phyloP scores from a whole-genome alignment of 2,113 vertebrate genomes.

The Menidia beryllina region DNA sequence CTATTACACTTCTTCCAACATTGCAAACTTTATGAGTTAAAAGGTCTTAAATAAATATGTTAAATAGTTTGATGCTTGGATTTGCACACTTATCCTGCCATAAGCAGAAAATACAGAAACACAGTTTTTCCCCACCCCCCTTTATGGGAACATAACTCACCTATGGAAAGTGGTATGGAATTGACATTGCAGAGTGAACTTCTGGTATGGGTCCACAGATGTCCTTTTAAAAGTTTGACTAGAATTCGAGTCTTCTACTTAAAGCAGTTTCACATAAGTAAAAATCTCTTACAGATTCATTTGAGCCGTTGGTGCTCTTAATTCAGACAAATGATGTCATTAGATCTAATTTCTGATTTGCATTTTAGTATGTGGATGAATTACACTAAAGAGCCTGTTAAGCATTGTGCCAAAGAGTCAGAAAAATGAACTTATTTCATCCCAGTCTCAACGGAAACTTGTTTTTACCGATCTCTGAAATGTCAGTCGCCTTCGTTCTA shows the following conservation, averaged over 20 bases:
- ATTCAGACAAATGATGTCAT: slow-evolving; percentile 51
- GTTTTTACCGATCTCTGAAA: no score
- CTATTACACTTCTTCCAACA: slow-evolving; percentile 4
- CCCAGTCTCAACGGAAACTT: no score
- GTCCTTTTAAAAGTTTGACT: slow-evolving; percentile 4
- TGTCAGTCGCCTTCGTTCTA: no score
- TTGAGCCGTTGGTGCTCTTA: slow-evolving; percentile 31
- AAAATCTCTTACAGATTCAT: slow-evolving; percentile 17
- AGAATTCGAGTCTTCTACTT: background rate
- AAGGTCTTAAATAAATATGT: background rate
- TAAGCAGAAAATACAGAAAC: background rate
- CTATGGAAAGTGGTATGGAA: background rate
- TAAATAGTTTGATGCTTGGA: background rate
- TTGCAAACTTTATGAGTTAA: background rate
- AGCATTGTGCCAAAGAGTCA: background rate
- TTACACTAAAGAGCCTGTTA: background rate
- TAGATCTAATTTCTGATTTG: slow-evolving; percentile 33
- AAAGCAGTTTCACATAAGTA: slow-evolving; percentile 16
- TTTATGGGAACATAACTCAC: background rate
- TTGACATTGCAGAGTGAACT: background rate
- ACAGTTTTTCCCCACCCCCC: background rate
- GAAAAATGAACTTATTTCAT: no score
- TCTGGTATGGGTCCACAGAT: slow-evolving; percentile 5
- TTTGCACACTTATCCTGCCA: background rate
- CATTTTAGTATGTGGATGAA: slow-evolving; percentile 34